Base-by-base conservation (phyloP, 2,888 invertebrate species). In the Erynnis tages region DNA sequence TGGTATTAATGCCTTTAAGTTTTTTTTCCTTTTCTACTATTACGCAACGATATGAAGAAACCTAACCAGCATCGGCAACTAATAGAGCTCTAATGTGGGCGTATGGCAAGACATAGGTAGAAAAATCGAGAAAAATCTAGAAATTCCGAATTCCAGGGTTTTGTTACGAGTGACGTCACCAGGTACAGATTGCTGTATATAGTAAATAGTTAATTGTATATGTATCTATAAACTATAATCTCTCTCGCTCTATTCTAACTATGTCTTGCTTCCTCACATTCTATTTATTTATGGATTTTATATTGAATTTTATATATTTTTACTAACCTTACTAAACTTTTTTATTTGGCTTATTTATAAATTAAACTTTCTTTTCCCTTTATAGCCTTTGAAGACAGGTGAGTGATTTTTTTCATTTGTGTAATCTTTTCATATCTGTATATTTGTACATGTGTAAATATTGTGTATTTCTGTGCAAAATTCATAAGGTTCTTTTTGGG, bases 201-300 rank as follows among this genome's bases (percentile, higher is more conserved):
- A 53, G 59, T 58, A 54, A 57, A 54, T 57, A 66, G 69, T 73
- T 70, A 67, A 72, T n/a, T n/a, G n/a, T n/a, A n/a, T 69, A 66
- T 61, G 32, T 63, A 56, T 61, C 56, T 70, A 46, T 67, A 63
- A 66, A 63, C 61, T 66, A 56, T 72, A 59, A 69, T 69, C 61
- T 71, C 59, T 73, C 65, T 68, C 71, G 76, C 82, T 82, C 72
- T 75, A 55, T 71, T 79, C 82, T 88, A 87, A 85, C 86, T 89
- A 89, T 89, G 89, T 89, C 89, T 89, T 89, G 89, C 88, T 88
- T 87, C 67, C 76, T 84, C 76, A 82, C 84, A 80, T 80, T 21
- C 73, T 77, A 58, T 49, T 23, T 48, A 37, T 38, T 29, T 50
- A 50, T 50, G 23, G 13, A 0, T 25, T 23, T 34, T 34, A 25